Percentiles rank a stretch among this genome's conserved stretches.
phyloP scores from a whole-genome alignment of 2,888 invertebrate genomes.

The Scaptodrosophila latifasciaeformis region DNA sequence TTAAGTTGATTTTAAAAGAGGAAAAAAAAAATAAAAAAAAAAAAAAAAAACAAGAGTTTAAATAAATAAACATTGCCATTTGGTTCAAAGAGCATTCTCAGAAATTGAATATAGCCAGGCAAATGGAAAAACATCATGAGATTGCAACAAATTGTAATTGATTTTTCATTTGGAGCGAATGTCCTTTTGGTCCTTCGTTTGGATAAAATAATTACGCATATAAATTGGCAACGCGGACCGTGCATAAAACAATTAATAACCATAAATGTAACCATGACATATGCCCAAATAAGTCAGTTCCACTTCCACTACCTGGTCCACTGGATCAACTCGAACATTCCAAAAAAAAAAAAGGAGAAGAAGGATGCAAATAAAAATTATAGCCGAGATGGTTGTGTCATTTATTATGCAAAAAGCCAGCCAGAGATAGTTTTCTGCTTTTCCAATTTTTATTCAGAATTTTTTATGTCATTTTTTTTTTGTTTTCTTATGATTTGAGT shows the following conservation, averaged over 20 bases:
- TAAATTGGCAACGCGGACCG: slow-evolving; percentile 41
- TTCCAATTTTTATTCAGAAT: slow-evolving; percentile 34
- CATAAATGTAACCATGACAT: slow-evolving; percentile 54
- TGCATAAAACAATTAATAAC: slow-evolving; percentile 55
- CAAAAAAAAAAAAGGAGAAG: not conserved
- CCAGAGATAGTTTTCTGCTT: no score
- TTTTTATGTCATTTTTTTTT: slow-evolving; percentile 24
- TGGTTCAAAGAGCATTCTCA: no score
- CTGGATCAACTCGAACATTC: not conserved
- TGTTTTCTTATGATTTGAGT: slow-evolving; percentile 11
- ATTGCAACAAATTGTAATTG: slow-evolving; percentile 33
- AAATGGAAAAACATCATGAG: no score
- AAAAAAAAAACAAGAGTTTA: no score
- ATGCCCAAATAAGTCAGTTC: slow-evolving; percentile 50
- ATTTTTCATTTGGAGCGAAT: slow-evolving; percentile 29
- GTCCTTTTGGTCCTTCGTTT: not conserved
- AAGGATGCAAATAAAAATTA: not conserved
- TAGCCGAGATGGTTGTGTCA: no score
- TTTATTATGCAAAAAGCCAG: not conserved
- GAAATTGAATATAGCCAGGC: no score
- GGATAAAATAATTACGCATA: slow-evolving; percentile 41
- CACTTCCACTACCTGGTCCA: no score
- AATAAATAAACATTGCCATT: no score
- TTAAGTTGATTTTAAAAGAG: no score
- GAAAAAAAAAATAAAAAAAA: no score